Evolutionary conservation across 2,113 vertebrate species (phyloP).

Genomic region (Corythoichthys haematopterus): DNA sequence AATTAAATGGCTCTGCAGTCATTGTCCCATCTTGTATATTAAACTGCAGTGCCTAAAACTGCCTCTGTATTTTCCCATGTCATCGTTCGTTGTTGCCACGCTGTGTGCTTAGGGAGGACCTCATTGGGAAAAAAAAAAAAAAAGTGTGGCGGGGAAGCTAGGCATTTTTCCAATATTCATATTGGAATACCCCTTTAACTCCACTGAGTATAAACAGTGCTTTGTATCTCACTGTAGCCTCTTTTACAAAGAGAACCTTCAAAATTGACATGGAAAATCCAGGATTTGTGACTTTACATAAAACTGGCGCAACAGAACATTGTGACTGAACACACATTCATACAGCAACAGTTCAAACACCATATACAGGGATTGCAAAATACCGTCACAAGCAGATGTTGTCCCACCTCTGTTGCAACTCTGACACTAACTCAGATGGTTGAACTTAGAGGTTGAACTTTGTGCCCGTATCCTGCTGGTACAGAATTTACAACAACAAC

Average conservation of each 20-base stretch:
- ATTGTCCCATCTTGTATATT: slow-evolving; percentile 29
- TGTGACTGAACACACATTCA: not conserved
- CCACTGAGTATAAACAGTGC: slow-evolving; percentile 49
- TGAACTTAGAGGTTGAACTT: not conserved
- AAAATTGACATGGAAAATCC: not conserved
- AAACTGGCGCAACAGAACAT: not conserved
- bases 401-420: not conserved
- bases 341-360: not conserved
- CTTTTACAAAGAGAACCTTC: not conserved
- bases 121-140: slow-evolving; percentile 30
- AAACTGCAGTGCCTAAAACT: slow-evolving; percentile 45
- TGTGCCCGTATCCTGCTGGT: not conserved
- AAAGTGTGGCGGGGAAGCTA: slow-evolving; percentile 42
- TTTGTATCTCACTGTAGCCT: slow-evolving; percentile 43
- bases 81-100: slow-evolving; percentile 55
- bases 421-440: not conserved
- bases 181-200: slow-evolving; percentile 23
- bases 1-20: slow-evolving; percentile 21
- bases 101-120: slow-evolving; percentile 51
- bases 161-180: slow-evolving; percentile 57
- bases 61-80: slow-evolving; percentile 66
- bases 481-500: not conserved
- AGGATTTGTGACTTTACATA: not conserved
- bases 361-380: not conserved
- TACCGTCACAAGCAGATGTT: not conserved